Evolutionary conservation across 2,113 vertebrate genomes (phyloP).

Genomic region (Leucopsar rothschildi): DNA sequence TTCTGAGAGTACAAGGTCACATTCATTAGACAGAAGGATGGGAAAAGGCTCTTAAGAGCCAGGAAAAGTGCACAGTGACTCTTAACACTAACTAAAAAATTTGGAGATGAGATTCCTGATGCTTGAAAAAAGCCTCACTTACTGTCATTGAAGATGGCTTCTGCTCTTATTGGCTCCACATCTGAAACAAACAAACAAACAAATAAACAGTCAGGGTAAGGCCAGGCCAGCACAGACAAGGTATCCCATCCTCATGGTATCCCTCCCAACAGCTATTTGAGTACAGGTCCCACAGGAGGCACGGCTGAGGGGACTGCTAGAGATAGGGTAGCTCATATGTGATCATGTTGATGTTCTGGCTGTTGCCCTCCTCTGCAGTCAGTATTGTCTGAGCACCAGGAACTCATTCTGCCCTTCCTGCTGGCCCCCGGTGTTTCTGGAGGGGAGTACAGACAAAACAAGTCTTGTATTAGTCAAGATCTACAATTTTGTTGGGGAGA

Average conservation of each 20-base stretch:
- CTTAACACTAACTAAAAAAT: not conserved
- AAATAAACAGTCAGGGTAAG: not conserved
- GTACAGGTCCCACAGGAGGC: not conserved
- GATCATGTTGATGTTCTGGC: not conserved
- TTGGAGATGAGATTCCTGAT: not conserved
- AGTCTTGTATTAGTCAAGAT: not conserved
- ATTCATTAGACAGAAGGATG: not conserved
- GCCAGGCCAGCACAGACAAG: not conserved
- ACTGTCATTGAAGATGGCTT: slow-evolving; percentile 75
- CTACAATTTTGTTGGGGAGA: not conserved
- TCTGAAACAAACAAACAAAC: slow-evolving; percentile 52
- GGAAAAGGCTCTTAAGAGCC: not conserved
- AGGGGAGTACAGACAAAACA: not conserved
- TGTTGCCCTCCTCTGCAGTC: not conserved
- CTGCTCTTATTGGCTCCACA: slow-evolving; percentile 40
- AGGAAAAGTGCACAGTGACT: not conserved
- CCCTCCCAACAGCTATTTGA: not conserved
- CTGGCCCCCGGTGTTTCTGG: not conserved
- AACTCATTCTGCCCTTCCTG: not conserved
- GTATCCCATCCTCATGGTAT: not conserved
- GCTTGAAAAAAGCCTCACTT: slow-evolving; percentile 43
- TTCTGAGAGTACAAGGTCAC: not conserved
- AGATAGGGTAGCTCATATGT: not conserved
- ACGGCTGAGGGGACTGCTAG: not conserved
- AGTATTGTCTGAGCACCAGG: not conserved